Conservation (phyloP, 2,113 vertebrate species). For the Nematolebias whitei region DNA sequence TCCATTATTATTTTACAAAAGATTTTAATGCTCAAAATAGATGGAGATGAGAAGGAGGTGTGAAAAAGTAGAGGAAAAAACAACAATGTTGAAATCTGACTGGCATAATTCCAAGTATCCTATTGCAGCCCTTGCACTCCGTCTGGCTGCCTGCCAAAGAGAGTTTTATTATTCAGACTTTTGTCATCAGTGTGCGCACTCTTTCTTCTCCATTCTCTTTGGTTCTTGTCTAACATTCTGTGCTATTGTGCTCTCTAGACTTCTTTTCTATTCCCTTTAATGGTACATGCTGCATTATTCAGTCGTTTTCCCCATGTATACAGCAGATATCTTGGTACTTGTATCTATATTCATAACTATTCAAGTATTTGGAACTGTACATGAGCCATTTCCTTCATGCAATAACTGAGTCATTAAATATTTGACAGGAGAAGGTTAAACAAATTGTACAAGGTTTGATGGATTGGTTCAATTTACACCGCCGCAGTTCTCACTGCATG, state of each 20-base stretch:
- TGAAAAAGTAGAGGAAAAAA: constrained; percentile 21
- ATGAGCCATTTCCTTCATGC: constrained; percentile 35
- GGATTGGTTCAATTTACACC: constrained; percentile 63
- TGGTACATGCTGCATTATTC: constrained; percentile 20
- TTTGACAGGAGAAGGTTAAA: constrained; percentile 51
- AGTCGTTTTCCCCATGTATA: constrained; percentile 7
- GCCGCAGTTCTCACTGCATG: constrained; percentile 44
- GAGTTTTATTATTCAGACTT: constrained; percentile 70
- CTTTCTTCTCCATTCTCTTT: constrained; percentile 48
- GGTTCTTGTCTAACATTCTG: constrained; percentile 29
- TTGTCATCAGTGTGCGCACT: constrained; percentile 41
- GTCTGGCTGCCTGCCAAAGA: constrained; percentile 68
- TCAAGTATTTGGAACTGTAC: constrained; percentile 25
- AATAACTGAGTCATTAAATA: constrained; percentile 56
- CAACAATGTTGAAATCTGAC: constrained; percentile 66
- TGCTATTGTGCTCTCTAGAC: constrained; percentile 27
- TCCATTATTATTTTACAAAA: constrained; percentile 76
- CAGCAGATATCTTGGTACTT: constrained; percentile 21
- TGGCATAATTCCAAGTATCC: constrained; percentile 74
- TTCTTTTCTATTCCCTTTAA: constrained; percentile 32
- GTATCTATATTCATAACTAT: constrained; percentile 14
- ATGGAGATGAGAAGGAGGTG: constrained; percentile 49
- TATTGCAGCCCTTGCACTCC: constrained; percentile 71
- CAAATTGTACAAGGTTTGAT: constrained; percentile 53
- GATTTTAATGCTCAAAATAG: constrained; percentile 72